phyloP scores from a whole-genome alignment of 2,888 invertebrate genomes.

The Aphrophora alni region DNA sequence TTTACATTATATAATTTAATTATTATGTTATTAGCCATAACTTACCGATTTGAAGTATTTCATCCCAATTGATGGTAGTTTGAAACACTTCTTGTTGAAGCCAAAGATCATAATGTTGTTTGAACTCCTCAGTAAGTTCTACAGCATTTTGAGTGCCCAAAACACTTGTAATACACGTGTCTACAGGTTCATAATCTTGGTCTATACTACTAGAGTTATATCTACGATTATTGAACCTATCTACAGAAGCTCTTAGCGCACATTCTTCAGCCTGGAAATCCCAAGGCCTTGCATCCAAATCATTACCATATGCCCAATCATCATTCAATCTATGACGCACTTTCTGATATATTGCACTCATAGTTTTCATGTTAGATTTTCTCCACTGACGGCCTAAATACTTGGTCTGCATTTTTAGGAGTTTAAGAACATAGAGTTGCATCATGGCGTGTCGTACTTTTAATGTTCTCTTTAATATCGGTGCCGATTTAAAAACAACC shows the following conservation, averaged over 20 bases:
- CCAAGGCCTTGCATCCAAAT: conserved; percentile 97
- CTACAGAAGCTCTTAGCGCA: conserved; percentile 90
- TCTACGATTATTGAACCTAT: conserved; percentile 93
- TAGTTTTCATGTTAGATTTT: conserved; percentile 99
- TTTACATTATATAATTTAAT: too few relatives aligned
- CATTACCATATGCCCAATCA: conserved; percentile 99
- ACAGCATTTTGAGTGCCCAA: conserved; percentile 69
- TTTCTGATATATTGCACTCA: conserved; percentile 98
- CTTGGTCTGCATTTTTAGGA: conserved; percentile 99
- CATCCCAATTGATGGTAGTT: conserved; percentile 82
- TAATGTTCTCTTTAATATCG: conserved; percentile 94
- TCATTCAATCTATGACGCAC: conserved; percentile 95
- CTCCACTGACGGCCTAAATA: conserved; percentile 99
- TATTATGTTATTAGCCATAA: background rate
- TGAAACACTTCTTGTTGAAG: conserved; percentile 95
- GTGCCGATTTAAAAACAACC: conserved; percentile 99
- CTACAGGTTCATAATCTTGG: conserved; percentile 67
- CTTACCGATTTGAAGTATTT: conserved; percentile 53
- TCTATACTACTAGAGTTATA: conserved; percentile 66
- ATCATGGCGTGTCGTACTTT: conserved; percentile 96
- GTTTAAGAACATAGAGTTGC: conserved; percentile 96
- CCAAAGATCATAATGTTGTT: conserved; percentile 93
- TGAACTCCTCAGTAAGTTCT: conserved; percentile 91
- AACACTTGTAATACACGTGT: conserved; percentile 83
- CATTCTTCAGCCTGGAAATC: conserved; percentile 98